Evolutionary conservation across 2,888 invertebrate genomes (phyloP), one percentile per base, ranked within the genome.

Genomic region (Limnephilus marmoratus): DNA sequence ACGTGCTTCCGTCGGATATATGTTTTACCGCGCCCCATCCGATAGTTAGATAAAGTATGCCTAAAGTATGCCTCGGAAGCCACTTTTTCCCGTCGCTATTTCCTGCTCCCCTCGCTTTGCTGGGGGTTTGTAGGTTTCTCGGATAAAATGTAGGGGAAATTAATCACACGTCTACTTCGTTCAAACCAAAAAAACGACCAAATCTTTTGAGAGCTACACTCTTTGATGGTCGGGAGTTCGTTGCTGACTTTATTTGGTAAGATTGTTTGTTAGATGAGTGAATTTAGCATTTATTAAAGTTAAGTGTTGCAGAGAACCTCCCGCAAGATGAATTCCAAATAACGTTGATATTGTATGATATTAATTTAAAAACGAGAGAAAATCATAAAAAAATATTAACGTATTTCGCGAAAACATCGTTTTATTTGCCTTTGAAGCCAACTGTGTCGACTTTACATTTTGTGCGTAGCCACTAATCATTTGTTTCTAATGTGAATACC

Each of bases 1-100:
- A 90, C 85, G 90, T 85, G 68, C 80, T 90, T 90, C 90, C 90
- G 90, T 90, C 90, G 90, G 90, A 90, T 83, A 90, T 90, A 90
- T 85, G 85, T 90, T 90, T 83, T 90, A 90, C 85, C 85, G 90
- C 53, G 83, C 45, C 85, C 85, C 68, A 81, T 85, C 85, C 90
- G 85, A 90, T 90, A 90, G 90, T 90, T 81, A 90, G 90, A 90
- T 90, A 90, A 90, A 90, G 90, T 90, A 85, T 90, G 90, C 81
- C 90, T 81, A 90, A 90, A 90, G 90, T 90, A 90, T 90, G 90
- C 45, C 81, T 37, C 90, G 90, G 90, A 90, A 90, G 90, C 90
- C 81, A 81, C 90, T 90, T 81, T 86, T 90, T 90, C 81, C 90
- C 41, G 90, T 90, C 90, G 90, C 90, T 82, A 90, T 90, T 90